Conservation (phyloP, 64 coral and sea anemone genomes). For the Stichodactyla helianthus region DNA sequence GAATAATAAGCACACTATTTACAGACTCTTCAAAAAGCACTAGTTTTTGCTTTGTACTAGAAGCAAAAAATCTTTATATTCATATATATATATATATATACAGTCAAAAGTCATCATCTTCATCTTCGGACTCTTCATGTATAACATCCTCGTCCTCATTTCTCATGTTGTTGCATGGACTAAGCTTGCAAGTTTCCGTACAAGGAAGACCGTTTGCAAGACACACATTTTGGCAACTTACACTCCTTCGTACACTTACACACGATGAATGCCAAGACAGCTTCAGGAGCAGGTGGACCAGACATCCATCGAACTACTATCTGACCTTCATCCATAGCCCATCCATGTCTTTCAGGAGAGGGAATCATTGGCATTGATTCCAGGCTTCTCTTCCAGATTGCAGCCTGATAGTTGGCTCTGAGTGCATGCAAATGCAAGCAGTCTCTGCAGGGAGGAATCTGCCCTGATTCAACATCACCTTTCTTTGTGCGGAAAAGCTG, state of each 20-base stretch:
- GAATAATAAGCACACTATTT: too few species aligned
- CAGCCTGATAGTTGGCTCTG: conserved; percentile 47
- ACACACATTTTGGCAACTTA: conserved; percentile 37
- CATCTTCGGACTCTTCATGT: too few species aligned
- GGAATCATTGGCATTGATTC: conserved; percentile 20
- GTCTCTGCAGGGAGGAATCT: conserved; percentile 48
- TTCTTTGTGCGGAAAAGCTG: conserved; percentile 49
- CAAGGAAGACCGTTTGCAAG: conserved; percentile 47
- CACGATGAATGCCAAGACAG: conserved; percentile 35
- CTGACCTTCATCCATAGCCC: conserved; percentile 28
- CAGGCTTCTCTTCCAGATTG: conserved; percentile 28
- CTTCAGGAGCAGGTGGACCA: conserved; percentile 23
- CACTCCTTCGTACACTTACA: too few species aligned
- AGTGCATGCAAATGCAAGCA: conserved; percentile 40
- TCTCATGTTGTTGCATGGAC: conserved; percentile 38
- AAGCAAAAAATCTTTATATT: too few species aligned
- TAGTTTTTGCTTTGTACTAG: too few species aligned
- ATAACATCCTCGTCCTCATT: conserved; percentile 18
- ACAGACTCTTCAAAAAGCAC: too few species aligned
- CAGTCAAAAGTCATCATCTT: too few species aligned
- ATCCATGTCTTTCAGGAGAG: conserved; percentile 30
- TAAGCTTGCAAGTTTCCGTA: conserved; percentile 44
- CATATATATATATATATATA: too few species aligned
- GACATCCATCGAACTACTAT: conserved; percentile 43
- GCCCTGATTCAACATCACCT: conserved; percentile 34